These are phyloP conservation scores for Ginglymostoma cirratum DNA, from an alignment of 2,113 vertebrate genomes.

Conservation along the genomic window DNA sequence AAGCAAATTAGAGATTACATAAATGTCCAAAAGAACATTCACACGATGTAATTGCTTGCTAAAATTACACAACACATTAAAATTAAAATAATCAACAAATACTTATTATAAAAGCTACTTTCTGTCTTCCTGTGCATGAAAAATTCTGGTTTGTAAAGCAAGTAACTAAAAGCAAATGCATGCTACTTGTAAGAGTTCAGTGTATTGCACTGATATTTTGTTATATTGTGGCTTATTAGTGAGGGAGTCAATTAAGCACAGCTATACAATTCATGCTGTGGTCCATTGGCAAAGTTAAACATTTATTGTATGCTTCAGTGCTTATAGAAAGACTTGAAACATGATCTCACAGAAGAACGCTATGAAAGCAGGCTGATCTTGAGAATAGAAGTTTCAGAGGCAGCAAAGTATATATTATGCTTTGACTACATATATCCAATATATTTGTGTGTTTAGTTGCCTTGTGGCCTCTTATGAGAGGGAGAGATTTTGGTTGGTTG, in stretches of 20 bases:
- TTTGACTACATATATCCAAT: neutral
- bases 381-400: neutral
- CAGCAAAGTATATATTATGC: neutral
- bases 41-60: no score
- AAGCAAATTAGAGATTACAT: neutral
- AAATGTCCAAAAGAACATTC: conserved; percentile 21
- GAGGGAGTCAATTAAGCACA: conserved; percentile 16
- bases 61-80: neutral
- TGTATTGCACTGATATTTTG: neutral
- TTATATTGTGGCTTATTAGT: conserved; percentile 18
- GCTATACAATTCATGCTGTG: neutral
- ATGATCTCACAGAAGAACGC: neutral
- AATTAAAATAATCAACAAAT: neutral
- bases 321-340: neutral
- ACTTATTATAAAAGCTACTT: neutral
- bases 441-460: neutral
- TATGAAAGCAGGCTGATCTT: conserved; percentile 2
- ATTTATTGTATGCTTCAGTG: conserved; percentile 19
- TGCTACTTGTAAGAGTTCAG: neutral
- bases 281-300: conserved; percentile 30
- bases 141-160: neutral
- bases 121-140: neutral
- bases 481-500: neutral
- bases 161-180: no score
- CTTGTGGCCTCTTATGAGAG: neutral